A percentile compares a stretch with the other conserved stretches of the same genome.
phyloP scores from a whole-genome alignment of 2,888 invertebrate genomes.

The Nephrocerus scutellatus region DNA sequence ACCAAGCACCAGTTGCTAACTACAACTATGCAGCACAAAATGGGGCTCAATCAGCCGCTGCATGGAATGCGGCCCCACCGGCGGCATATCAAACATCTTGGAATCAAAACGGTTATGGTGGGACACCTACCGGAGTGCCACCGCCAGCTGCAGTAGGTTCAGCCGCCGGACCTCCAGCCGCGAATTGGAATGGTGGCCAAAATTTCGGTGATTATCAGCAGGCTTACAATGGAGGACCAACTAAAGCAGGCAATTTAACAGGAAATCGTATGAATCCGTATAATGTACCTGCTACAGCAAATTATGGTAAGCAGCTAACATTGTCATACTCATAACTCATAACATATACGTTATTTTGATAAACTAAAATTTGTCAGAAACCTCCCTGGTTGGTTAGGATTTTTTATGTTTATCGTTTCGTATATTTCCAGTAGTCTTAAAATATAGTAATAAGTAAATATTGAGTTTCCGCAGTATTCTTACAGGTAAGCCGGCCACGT shows the following conservation, averaged over 20 bases:
- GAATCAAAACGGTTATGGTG: conserved; percentile 26
- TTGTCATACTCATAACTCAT: too few species aligned
- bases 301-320: conserved; percentile 38
- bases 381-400: too few species aligned
- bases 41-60: conserved; percentile 29
- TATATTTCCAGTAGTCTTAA: too few species aligned
- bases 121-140: conserved; percentile 22
- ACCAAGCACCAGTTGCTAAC: conserved; percentile 25
- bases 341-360: too few species aligned
- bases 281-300: conserved; percentile 29
- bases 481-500: too few species aligned
- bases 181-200: conserved; percentile 24
- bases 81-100: conserved; percentile 25
- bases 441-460: too few species aligned
- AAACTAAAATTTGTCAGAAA: too few species aligned
- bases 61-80: too few species aligned
- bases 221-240: conserved; percentile 72
- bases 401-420: too few species aligned
- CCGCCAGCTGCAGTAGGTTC: conserved; percentile 23
- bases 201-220: conserved; percentile 66
- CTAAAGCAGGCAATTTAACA: conserved; percentile 64
- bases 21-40: conserved; percentile 28
- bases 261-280: conserved; percentile 63
- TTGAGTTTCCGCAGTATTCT: too few species aligned
- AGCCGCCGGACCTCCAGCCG: conserved; percentile 21